phyloP scores from a whole-genome alignment of 2,888 invertebrate species.

The Lottia gigantea region DNA sequence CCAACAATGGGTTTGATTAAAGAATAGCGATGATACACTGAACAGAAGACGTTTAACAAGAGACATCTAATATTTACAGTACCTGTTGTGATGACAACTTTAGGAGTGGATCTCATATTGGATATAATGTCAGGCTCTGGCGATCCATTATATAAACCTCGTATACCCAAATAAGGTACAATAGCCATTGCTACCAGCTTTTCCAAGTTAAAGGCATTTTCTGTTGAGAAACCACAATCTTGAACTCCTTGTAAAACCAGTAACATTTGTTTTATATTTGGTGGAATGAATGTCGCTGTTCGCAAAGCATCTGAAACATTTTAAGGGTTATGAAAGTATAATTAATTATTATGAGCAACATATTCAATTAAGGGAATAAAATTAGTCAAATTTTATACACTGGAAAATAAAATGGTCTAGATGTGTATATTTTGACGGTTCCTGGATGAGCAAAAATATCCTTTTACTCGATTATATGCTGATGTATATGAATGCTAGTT shows the following conservation, averaged over 20 bases:
- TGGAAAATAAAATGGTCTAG: no score
- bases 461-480: no score
- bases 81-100: constrained; percentile 15
- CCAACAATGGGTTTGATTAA: no score
- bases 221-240: constrained; percentile 58
- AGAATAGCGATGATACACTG: no score
- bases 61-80: no score
- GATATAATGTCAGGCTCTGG: constrained; percentile 48
- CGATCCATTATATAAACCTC: constrained; percentile 60
- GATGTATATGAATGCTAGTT: no score
- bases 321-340: not conserved
- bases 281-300: constrained; percentile 28
- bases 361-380: no score
- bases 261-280: constrained; percentile 56
- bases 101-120: constrained; percentile 24
- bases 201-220: constrained; percentile 61
- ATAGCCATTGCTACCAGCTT: constrained; percentile 61
- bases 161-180: constrained; percentile 60
- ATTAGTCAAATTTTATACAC: no score
- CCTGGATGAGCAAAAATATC: no score
- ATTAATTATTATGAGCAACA: no score
- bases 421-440: no score
- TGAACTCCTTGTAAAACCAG: constrained; percentile 58
- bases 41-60: no score
- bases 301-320: constrained; percentile 38